Evolutionary conservation across 2,113 vertebrate genomes (phyloP).

Genomic region (Ahaetulla prasina): DNA sequence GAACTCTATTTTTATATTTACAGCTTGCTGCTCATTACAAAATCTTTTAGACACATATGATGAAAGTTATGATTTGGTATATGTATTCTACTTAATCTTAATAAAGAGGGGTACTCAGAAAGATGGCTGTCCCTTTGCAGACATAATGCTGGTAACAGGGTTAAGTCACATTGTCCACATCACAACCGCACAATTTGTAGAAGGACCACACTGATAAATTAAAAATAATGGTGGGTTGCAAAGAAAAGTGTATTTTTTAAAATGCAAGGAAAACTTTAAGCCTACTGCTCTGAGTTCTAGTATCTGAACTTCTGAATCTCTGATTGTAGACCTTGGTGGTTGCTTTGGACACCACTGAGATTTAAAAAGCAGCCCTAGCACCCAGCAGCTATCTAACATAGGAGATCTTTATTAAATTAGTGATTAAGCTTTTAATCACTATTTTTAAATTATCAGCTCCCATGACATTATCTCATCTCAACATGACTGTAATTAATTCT

Average conservation of each 20-base stretch:
- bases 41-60: not conserved
- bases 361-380: not conserved
- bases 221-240: not conserved
- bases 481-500: slow-evolving; percentile 62
- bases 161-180: not conserved
- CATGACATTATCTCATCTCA: slow-evolving; percentile 35
- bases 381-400: slow-evolving; percentile 13
- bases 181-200: not conserved
- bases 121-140: not conserved
- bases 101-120: not conserved
- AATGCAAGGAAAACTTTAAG: not conserved
- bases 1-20: not conserved
- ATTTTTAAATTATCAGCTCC: slow-evolving; percentile 59
- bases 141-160: not conserved
- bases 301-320: not conserved
- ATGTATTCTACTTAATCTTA: not conserved
- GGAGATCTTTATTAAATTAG: slow-evolving; percentile 40
- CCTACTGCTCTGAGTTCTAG: not conserved
- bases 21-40: not conserved
- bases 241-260: not conserved
- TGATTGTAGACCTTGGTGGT: slow-evolving; percentile 21
- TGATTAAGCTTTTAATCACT: slow-evolving; percentile 17
- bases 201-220: not conserved
- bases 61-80: not conserved
- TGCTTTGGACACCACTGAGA: slow-evolving; percentile 32